Percentiles rank a stretch among this genome's conserved stretches.
Evolutionary conservation across 2,888 invertebrate genomes (phyloP).

Genomic region (Falcaria lacertinaria): DNA sequence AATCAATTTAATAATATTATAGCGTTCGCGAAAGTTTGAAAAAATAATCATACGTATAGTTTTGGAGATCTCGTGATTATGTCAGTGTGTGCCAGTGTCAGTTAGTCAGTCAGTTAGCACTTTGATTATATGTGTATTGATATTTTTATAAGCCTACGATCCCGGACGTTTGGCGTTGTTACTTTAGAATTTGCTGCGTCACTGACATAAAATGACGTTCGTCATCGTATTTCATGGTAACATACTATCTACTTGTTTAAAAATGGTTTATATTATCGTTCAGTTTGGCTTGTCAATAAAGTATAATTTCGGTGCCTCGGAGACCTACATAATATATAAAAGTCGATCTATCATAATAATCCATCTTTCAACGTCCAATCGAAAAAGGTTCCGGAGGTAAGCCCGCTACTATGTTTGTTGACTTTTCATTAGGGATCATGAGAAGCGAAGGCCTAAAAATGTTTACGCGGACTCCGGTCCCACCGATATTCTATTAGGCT

Average conservation of each 20-base stretch:
- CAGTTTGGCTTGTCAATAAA: slow-evolving; percentile 32
- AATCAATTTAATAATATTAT: too few species aligned
- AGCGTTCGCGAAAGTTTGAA: too few species aligned
- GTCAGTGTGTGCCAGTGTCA: too few species aligned
- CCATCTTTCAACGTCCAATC: slow-evolving; percentile 43
- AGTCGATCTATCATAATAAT: slow-evolving; percentile 46
- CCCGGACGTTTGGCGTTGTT: neutral
- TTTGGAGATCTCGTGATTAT: too few species aligned
- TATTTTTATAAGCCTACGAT: too few species aligned
- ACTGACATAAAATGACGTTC: neutral
- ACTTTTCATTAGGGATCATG: slow-evolving; percentile 47
- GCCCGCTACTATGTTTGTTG: slow-evolving; percentile 35
- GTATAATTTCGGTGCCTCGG: slow-evolving; percentile 27
- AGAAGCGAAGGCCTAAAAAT: slow-evolving; percentile 23
- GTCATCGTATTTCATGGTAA: neutral
- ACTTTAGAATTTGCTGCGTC: neutral
- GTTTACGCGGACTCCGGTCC: slow-evolving; percentile 12
- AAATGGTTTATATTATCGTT: neutral
- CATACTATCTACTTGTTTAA: neutral
- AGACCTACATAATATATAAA: slow-evolving; percentile 31
- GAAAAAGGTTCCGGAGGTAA: slow-evolving; percentile 25
- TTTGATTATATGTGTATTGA: too few species aligned
- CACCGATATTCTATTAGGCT: slow-evolving; percentile 1
- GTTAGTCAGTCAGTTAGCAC: too few species aligned
- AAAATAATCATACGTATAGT: too few species aligned